Evolutionary conservation across 2,113 vertebrate genomes (phyloP).

Genomic region (Anseranas semipalmata): DNA sequence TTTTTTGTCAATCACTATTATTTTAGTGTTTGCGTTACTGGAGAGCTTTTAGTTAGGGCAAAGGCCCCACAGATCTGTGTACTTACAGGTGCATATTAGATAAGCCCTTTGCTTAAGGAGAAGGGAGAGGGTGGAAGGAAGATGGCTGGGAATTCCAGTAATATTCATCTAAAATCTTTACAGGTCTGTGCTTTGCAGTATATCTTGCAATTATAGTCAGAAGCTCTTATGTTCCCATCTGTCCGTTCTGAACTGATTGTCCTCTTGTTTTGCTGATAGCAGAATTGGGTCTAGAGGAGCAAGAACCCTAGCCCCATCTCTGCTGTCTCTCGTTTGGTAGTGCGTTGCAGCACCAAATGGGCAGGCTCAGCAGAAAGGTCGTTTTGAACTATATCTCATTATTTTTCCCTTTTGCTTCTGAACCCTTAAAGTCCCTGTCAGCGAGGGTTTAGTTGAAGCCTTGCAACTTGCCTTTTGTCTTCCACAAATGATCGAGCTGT

Average conservation of each 20-base stretch:
- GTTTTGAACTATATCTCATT: conserved; percentile 14
- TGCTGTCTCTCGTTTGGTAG: accelerated
- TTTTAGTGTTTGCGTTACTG: background rate
- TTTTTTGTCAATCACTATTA: background rate
- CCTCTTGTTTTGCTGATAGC: background rate
- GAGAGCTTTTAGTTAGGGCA: background rate
- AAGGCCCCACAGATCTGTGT: background rate
- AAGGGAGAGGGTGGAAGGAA: background rate
- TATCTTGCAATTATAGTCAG: accelerated
- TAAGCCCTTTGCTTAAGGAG: background rate
- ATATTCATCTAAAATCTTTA: background rate
- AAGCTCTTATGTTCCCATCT: background rate
- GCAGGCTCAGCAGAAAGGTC: background rate
- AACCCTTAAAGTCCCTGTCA: conserved; percentile 42
- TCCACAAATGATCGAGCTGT: conserved; percentile 54
- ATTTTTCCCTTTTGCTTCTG: conserved; percentile 56
- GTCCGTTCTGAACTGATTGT: background rate
- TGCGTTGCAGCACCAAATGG: background rate
- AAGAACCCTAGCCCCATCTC: background rate
- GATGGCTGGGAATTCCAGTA: background rate
- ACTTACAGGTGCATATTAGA: background rate
- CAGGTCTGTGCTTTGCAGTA: background rate
- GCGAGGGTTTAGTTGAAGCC: conserved; percentile 38
- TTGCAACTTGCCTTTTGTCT: conserved; percentile 59
- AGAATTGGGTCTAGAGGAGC: background rate